Evolutionary conservation across 1,140 invertebrate species (phyloP).

Genomic region (Oryzaephilus surinamensis): DNA sequence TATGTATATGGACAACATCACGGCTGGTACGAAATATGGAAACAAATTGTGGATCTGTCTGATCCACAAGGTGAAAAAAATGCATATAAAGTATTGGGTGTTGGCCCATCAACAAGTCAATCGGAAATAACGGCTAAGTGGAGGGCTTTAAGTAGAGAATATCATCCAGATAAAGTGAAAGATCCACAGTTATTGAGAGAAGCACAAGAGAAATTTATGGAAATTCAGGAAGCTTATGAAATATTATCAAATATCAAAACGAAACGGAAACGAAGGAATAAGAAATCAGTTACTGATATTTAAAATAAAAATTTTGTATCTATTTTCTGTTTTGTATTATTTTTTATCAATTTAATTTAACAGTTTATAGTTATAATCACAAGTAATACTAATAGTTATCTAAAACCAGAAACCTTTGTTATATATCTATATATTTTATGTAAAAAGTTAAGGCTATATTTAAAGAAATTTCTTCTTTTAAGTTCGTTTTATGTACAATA

Average conservation of each 20-base stretch:
- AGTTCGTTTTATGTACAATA: no score
- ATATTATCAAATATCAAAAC: conserved; percentile 75
- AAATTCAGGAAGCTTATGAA: conserved; percentile 88
- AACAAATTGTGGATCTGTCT: conserved; percentile 71
- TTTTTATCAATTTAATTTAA: no score
- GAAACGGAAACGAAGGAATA: conserved; percentile 57
- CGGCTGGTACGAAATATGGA: conserved; percentile 60
- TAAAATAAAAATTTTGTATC: conserved; percentile 3
- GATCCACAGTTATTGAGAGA: conserved; percentile 48
- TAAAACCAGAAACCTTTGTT: no score
- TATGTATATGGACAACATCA: conserved; percentile 26
- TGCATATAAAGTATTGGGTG: conserved; percentile 72
- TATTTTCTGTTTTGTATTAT: not conserved
- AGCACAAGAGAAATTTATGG: conserved; percentile 82
- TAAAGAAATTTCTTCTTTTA: no score
- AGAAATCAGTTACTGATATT: conserved; percentile 40
- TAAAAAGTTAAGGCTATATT: no score
- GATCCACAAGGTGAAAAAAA: conserved; percentile 86
- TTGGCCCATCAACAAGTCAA: conserved; percentile 66
- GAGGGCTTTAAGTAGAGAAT: conserved; percentile 70
- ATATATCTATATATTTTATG: no score
- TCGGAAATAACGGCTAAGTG: conserved; percentile 76
- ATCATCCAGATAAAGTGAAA: conserved; percentile 87
- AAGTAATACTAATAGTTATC: no score
- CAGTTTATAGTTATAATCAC: no score